A percentile compares a stretch with the other conserved stretches of the same genome.
Conservation (phyloP, 2,113 vertebrate species). For the Spheniscus mendiculus region DNA sequence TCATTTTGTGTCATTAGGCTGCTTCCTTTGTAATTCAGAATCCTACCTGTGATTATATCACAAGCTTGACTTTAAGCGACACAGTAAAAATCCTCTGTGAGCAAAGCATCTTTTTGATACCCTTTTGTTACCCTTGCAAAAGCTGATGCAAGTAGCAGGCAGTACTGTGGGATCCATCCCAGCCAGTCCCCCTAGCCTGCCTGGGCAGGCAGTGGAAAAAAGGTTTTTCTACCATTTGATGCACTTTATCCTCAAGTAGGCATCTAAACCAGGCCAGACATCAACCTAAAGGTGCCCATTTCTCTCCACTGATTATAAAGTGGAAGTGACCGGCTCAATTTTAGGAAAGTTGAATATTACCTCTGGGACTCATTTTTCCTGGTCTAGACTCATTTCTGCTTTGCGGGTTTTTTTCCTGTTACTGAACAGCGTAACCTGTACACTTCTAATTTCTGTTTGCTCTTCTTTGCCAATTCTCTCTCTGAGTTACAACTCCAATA, state of each 20-base stretch:
- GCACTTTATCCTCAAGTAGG: background rate
- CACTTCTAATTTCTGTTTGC: background rate
- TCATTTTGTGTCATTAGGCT: slow-evolving; percentile 10
- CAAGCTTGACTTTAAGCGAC: background rate
- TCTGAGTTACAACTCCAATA: background rate
- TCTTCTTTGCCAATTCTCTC: background rate
- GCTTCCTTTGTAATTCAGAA: background rate
- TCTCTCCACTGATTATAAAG: background rate
- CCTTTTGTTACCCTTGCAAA: background rate
- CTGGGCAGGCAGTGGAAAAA: background rate
- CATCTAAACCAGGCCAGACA: background rate
- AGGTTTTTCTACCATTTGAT: background rate
- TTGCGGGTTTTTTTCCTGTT: background rate
- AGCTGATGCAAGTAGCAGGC: background rate
- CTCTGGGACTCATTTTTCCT: background rate
- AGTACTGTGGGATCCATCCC: background rate
- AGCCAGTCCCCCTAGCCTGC: background rate
- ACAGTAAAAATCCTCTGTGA: background rate
- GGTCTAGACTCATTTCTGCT: background rate
- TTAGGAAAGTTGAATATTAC: background rate
- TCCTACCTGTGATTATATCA: background rate
- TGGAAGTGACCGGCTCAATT: background rate
- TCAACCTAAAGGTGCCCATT: background rate
- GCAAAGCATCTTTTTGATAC: background rate
- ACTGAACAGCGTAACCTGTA: background rate